A percentile compares a stretch with the other conserved stretches of the same genome.
Conservation (phyloP, 1,140 invertebrate genomes). For the Odontomachus brunneus region DNA sequence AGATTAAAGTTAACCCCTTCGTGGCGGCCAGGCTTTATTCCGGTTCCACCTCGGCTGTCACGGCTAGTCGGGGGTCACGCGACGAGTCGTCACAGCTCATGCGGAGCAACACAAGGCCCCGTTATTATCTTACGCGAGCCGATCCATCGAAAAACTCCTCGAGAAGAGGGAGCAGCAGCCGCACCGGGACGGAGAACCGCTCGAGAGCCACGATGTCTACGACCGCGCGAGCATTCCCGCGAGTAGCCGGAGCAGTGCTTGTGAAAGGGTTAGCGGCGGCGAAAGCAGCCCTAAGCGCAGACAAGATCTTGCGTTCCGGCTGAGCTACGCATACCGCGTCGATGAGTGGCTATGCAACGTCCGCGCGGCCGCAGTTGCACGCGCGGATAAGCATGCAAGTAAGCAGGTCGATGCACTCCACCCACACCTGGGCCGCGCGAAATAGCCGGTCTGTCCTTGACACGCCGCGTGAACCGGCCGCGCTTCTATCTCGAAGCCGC, state of each 20-base stretch:
- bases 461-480: conserved; percentile 56
- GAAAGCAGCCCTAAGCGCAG: conserved; percentile 30
- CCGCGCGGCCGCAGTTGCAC: conserved; percentile 32
- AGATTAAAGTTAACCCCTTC: conserved; percentile 40
- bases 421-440: conserved; percentile 61
- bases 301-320: conserved; percentile 26
- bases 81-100: too few species aligned
- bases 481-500: conserved; percentile 14
- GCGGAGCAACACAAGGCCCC: background rate
- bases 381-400: conserved; percentile 54
- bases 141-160: background rate
- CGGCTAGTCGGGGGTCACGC: background rate
- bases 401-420: conserved; percentile 68
- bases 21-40: background rate
- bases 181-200: too few species aligned
- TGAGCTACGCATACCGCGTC: conserved; percentile 35
- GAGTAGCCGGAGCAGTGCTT: conserved; percentile 24
- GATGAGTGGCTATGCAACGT: conserved; percentile 32
- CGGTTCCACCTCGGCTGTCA: background rate
- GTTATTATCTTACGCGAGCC: background rate
- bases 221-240: conserved; percentile 1
- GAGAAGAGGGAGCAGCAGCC: too few species aligned
- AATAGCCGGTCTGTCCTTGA: conserved; percentile 63
- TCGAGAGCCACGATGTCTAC: background rate
- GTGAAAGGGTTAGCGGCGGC: conserved; percentile 26